These are phyloP conservation scores for Drosophila ananassae DNA, from an alignment of 1,140 invertebrate genomes.

Conservation along the genomic window DNA sequence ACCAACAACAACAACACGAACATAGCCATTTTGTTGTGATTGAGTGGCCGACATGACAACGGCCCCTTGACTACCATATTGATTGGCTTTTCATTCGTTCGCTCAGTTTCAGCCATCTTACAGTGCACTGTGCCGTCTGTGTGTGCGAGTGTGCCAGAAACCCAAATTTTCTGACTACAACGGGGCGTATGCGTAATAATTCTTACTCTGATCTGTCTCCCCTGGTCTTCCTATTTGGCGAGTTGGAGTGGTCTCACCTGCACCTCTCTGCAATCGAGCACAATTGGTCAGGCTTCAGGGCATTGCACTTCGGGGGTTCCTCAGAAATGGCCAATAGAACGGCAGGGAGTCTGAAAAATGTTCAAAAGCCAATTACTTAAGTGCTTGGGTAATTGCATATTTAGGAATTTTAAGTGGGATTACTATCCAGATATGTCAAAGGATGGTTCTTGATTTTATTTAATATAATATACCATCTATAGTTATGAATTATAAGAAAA, in stretches of 20 bases:
- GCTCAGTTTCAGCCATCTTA: slow-evolving; percentile 20
- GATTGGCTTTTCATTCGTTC: slow-evolving; percentile 60
- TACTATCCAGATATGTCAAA: neutral
- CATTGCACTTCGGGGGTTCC: slow-evolving; percentile 51
- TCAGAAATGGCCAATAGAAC: slow-evolving; percentile 18
- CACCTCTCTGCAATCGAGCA: slow-evolving; percentile 38
- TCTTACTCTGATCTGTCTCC: slow-evolving; percentile 41
- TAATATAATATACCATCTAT: neutral
- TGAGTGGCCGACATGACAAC: slow-evolving; percentile 62
- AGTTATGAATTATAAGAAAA: neutral
- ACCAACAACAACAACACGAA: slow-evolving; percentile 4
- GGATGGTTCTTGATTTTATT: neutral
- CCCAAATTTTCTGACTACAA: slow-evolving; percentile 55
- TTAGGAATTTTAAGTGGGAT: slow-evolving; percentile 13
- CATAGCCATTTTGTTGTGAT: slow-evolving; percentile 18
- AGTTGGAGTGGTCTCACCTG: slow-evolving; percentile 17
- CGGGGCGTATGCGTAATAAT: slow-evolving; percentile 64
- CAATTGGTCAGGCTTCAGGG: slow-evolving; percentile 50
- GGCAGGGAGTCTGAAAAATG: slow-evolving; percentile 23
- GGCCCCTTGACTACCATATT: slow-evolving; percentile 65
- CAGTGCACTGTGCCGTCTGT: neutral
- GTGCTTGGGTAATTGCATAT: slow-evolving; percentile 24
- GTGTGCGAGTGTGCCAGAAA: slow-evolving; percentile 52
- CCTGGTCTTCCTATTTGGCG: neutral
- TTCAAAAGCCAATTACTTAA: slow-evolving; percentile 27